Evolutionary conservation across 2,113 vertebrate genomes (phyloP), one percentile per base, ranked within the genome.

Genomic region (Neofelis nebulosa): DNA sequence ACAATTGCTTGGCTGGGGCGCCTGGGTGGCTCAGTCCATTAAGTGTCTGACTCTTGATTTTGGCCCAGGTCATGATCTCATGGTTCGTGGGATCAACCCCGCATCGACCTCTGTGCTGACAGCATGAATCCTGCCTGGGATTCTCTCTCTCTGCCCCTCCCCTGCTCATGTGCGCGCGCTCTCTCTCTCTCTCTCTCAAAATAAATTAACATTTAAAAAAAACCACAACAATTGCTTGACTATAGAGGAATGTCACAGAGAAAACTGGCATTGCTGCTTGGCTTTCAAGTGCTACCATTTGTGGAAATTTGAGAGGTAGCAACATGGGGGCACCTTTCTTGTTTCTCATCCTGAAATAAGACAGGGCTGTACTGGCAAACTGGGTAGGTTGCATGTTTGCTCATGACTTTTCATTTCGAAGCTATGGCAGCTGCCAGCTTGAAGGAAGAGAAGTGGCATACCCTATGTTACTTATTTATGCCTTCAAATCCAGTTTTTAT

Each of bases 401-500:
- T 84, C 50, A 10, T 38, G 41, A 33, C n/a, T 57, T 84, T 80
- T 89, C 41, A 71, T 92, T 92, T 94, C 92, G 84, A 23, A 80
- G 76, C 66, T 94, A 48, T 87, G 63, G 65, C 94, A 89, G 89
- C 36, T 85, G 48, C 12, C 48, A 74, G 31, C 19, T 91, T 68
- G 29, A 55, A 96, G 74, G 41, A 94, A 50, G 50, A 91, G 52
- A 91, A 88, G 94, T 65, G 68, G 55, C 19, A 18, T 94, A 91
- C 65, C 61, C 45, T 78, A 66, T 48, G 66, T 57, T 63, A 76
- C 41, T 86, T 96, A 55, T 71, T 85, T 95, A 45, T 86, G 91
- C 38, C 89, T 92, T 82, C 73, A 89, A 90, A 96, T 92, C 74
- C 14, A 19, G 41, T 89, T 96, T 85, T 95, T 41, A 92, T 84